Percentiles rank a stretch among this genome's conserved stretches.
phyloP scores from a whole-genome alignment of 2,797 vertebrate species.

The Cichlasoma orientale region DNA sequence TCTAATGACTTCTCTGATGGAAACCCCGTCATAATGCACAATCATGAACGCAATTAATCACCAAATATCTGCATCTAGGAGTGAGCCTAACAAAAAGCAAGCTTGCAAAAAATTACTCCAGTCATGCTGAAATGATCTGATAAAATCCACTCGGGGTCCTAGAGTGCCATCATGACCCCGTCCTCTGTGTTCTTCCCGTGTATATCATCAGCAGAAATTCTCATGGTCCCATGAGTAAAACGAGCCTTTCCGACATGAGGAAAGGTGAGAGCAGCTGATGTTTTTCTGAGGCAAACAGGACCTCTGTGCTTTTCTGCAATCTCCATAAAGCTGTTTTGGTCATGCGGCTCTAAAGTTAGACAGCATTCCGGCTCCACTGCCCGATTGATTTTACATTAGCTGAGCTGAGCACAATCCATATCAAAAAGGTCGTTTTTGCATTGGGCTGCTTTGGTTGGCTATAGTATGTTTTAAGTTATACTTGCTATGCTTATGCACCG shows the following conservation, averaged over 20 bases:
- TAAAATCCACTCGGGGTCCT: background rate
- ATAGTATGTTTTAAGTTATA: background rate
- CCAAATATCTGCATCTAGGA: background rate
- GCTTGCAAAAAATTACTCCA: background rate
- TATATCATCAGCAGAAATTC: constrained; percentile 18
- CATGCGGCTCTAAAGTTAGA: constrained; percentile 37
- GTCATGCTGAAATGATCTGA: background rate
- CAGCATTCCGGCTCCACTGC: constrained; percentile 11
- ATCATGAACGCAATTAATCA: background rate
- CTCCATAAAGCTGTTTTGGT: background rate
- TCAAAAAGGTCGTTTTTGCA: constrained; percentile 21
- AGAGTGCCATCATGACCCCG: background rate
- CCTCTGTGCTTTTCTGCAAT: constrained; percentile 19
- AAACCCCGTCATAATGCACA: background rate
- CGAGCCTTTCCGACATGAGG: constrained; percentile 3
- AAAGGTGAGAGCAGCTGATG: constrained; percentile 10
- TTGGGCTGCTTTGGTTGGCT: background rate
- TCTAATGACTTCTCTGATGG: background rate
- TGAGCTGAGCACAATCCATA: constrained; percentile 34
- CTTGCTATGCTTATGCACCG: background rate
- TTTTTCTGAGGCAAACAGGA: background rate
- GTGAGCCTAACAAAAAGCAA: background rate
- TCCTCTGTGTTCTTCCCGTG: background rate
- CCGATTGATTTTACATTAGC: constrained; percentile 55
- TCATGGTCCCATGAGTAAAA: constrained; percentile 11